These are phyloP conservation scores for Phalacrocorax carbo DNA, from an alignment of 2,113 vertebrate genomes.

Conservation along the genomic window DNA sequence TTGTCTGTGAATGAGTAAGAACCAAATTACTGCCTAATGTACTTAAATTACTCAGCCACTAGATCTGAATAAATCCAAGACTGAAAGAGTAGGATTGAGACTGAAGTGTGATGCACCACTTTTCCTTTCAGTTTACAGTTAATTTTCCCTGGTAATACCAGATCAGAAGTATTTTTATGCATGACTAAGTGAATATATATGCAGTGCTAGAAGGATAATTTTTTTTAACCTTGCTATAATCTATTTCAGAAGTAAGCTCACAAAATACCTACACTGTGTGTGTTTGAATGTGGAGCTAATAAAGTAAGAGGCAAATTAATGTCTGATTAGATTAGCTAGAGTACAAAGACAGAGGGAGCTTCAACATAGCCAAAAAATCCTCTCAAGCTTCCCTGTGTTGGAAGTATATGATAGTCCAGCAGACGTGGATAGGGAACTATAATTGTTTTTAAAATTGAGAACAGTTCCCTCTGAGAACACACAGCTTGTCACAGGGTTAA, in stretches of 20 bases:
- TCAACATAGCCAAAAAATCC: not conserved
- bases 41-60: not conserved
- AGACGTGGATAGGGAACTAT: not conserved
- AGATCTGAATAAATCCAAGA: not conserved
- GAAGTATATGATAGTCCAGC: not conserved
- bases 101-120: not conserved
- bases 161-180: conserved; percentile 14
- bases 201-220: not conserved
- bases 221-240: conserved; percentile 8
- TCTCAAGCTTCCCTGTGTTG: not conserved
- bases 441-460: not conserved
- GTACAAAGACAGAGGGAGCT: not conserved
- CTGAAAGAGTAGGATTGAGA: not conserved
- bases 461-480: not conserved
- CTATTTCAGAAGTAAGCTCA: not conserved
- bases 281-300: not conserved
- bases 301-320: conserved; percentile 26
- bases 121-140: not conserved
- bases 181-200: not conserved
- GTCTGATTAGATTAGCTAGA: not conserved
- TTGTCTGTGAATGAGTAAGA: not conserved
- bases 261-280: not conserved
- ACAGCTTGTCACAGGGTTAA: not conserved
- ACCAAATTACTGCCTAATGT: not conserved
- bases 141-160: not conserved